Evolutionary conservation across 2,888 invertebrate species (phyloP), one percentile per base, ranked within the genome.

Genomic region (Hipparchia sbordonii): DNA sequence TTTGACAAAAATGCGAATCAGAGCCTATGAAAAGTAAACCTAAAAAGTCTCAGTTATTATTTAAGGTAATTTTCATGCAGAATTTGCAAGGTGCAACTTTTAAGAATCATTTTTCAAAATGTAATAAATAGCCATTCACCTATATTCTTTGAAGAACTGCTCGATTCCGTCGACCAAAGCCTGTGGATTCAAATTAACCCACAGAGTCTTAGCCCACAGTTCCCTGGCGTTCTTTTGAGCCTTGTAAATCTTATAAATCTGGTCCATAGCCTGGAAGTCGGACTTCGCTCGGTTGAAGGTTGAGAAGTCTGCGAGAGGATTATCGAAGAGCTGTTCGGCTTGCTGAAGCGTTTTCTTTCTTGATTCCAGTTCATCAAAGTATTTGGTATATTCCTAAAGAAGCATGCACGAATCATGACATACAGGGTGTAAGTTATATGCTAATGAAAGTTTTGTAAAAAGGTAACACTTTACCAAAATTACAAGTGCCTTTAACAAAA

Each of bases 81-180:
- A 52, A 10, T 52, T 10, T 12, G n/a, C 6, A 54, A 54, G 6
- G 13, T 13, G 6, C 70, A 70, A 67, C 45, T 48, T 12, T 33
- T 48, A 10, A 1, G 8, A 3, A 57, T 23, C 23, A 23, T 23
- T 23, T 57, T 57, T 67, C 0, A 2, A 33, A 52, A 65, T 45
- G 7, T 13, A 23, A 8, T 45, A 13, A 39, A 39, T 39, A 39
- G 7, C 67, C 39, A 33, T 70, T 68, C 72, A 93, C 94, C 94
- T 94, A 81, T 96, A 97, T 79, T 97, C 96, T 82, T 96, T 97
- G 76, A 98, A 93, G 90, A 96, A 98, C 77, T 95, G 95, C 78
- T 98, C 98, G 81, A 98, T 98, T 4, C 98, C 98, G 72, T 98
- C 97, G 8, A 97, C 95, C 59, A 98, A 90, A 0, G 96, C 95